phyloP scores from a whole-genome alignment of 2,113 vertebrate genomes.

The Rhabdornis inornatus region DNA sequence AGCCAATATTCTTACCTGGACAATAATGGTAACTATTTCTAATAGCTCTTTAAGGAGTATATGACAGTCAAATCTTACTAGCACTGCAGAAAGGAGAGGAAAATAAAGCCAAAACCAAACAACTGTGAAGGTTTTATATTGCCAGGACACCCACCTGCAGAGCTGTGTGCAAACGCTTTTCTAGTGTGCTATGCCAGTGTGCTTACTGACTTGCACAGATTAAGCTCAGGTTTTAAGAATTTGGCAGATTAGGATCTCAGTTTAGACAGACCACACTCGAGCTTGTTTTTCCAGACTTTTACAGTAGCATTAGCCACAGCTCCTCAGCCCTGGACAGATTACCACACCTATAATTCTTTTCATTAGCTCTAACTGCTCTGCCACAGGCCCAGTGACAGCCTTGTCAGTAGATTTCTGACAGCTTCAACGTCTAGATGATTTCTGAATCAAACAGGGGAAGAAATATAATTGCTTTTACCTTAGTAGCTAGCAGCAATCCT shows the following conservation, averaged over 20 bases:
- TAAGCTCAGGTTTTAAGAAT: neutral
- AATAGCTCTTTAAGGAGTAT: neutral
- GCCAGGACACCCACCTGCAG: neutral
- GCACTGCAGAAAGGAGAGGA: neutral
- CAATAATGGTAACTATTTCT: neutral
- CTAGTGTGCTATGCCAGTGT: rapidly evolving
- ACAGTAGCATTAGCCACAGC: neutral
- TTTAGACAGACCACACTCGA: neutral
- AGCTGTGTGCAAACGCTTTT: neutral
- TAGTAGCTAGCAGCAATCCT: neutral
- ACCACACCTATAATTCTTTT: neutral
- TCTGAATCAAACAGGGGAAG: neutral
- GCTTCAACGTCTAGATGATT: neutral
- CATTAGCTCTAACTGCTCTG: neutral
- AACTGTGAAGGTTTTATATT: neutral
- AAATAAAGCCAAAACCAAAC: neutral
- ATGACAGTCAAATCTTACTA: neutral
- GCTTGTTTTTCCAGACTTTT: neutral
- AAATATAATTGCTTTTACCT: slow-evolving; percentile 6
- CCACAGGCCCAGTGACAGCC: neutral
- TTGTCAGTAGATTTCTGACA: slow-evolving; percentile 25
- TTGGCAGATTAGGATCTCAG: neutral
- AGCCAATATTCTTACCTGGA: neutral
- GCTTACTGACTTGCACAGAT: neutral
- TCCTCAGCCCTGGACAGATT: neutral